Evolutionary conservation across 2,113 vertebrate species (phyloP), one percentile per base, ranked within the genome.

Genomic region (human (Homo sapiens)): DNA sequence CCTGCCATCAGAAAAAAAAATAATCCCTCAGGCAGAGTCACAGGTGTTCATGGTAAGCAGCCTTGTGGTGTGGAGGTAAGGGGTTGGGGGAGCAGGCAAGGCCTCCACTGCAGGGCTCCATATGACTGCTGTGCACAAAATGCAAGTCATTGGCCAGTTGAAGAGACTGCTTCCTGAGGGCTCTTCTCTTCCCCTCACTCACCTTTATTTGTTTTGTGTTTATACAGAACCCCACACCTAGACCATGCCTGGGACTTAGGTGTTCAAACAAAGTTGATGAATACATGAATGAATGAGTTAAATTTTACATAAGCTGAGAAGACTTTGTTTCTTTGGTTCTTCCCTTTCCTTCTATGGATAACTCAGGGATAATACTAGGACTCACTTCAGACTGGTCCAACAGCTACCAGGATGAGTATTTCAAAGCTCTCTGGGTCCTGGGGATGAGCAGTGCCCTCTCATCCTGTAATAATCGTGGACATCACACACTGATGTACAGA

Each of bases 31-130:
- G 6, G 18, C 13, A 0, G 17, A 0, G 0, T 68, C 30, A 2
- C n/a, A 23, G 43, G 52, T 20, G 38, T 38, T 70, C 23, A 16
- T 0, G 8, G 22, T 5, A n/a, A 38, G 22, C 20, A 61, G 79
- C 18, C 52, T 73, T 3, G 8, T 17, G 2, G 9, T 16, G 73
- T 3, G 50, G 55, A 75, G 30, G 35, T 68, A 23, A 72, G 55
- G 2, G n/a, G 2, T 55, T 55, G 30, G 0, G n/a, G 12, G 16
- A 55, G 3, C 1, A 14, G 48, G 35, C 25, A 12, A 18, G 5
- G 50, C 20, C 3, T 1, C 0, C 25, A 50, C 4, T 1, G 0
- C 12, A 2, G 7, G 3, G 76, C 50, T 4, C 0, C 68, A 1
- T 1, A 2, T 1, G 4, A 32, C 43, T 25, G 17, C 40, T 10